phyloP scores from a whole-genome alignment of 2,888 invertebrate species.

The Leucoma salicis region DNA sequence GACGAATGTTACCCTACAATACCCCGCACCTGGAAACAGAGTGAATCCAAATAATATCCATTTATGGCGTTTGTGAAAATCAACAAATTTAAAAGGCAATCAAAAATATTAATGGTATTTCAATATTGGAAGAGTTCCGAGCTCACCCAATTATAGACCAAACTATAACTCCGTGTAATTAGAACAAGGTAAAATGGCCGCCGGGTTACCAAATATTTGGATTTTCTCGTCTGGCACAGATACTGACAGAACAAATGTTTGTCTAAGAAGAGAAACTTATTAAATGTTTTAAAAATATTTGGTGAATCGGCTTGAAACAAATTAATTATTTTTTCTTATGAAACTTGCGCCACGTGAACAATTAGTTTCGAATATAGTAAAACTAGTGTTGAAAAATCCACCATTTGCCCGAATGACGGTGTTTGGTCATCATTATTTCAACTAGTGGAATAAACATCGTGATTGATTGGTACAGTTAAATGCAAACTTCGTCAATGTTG shows the following conservation, averaged over 20 bases:
- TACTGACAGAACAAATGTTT: conserved; percentile 35
- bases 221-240: conserved; percentile 51
- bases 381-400: no score
- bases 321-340: no score
- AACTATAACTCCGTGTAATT: conserved; percentile 32
- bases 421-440: no score
- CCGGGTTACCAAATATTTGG: conserved; percentile 48
- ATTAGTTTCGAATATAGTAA: no score
- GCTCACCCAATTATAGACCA: conserved; percentile 36
- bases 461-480: no score
- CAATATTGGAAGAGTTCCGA: neutral
- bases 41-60: no score
- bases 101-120: neutral
- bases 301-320: neutral
- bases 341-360: no score
- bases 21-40: no score
- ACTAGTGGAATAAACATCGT: no score
- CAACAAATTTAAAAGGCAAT: neutral
- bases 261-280: conserved; percentile 16
- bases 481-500: no score
- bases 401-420: no score
- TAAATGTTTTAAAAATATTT: neutral
- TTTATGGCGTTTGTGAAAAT: neutral
- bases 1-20: no score
- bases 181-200: conserved; percentile 35